These are phyloP conservation scores for Euschistus heros DNA, from an alignment of 1,140 invertebrate genomes.

Conservation along the genomic window DNA sequence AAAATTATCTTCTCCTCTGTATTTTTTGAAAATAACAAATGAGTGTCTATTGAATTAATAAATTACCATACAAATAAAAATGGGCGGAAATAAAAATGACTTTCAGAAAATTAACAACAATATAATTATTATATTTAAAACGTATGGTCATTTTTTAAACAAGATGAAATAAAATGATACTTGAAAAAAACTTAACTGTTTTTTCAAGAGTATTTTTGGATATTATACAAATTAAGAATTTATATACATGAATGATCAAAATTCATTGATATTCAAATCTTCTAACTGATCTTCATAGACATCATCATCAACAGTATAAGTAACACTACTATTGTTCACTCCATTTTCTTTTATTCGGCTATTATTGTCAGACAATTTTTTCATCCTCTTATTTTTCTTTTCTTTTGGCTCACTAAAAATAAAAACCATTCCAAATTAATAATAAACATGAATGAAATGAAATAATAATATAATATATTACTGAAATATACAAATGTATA, in stretches of 20 bases:
- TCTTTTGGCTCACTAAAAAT: slow-evolving; percentile 21
- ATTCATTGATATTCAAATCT: slow-evolving; percentile 20
- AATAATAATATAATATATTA: neutral
- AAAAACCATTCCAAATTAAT: neutral
- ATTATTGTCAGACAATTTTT: slow-evolving; percentile 16
- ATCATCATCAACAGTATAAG: slow-evolving; percentile 21
- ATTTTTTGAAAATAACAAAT: too few species aligned
- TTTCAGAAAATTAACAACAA: too few species aligned
- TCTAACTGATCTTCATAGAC: slow-evolving; percentile 22
- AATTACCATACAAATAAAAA: too few species aligned
- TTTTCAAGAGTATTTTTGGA: too few species aligned
- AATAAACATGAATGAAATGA: neutral
- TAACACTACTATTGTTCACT: neutral
- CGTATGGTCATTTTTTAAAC: too few species aligned
- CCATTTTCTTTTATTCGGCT: neutral
- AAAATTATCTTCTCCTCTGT: too few species aligned
- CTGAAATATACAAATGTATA: neutral
- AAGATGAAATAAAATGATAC: too few species aligned
- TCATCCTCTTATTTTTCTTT: slow-evolving; percentile 20
- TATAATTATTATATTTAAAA: too few species aligned
- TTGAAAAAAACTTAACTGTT: too few species aligned
- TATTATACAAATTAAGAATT: too few species aligned
- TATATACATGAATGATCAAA: neutral
- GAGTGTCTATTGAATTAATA: too few species aligned
- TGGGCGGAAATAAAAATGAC: too few species aligned